phyloP scores from a whole-genome alignment of 2,797 vertebrate species.

The Pelochelys cantorii region DNA sequence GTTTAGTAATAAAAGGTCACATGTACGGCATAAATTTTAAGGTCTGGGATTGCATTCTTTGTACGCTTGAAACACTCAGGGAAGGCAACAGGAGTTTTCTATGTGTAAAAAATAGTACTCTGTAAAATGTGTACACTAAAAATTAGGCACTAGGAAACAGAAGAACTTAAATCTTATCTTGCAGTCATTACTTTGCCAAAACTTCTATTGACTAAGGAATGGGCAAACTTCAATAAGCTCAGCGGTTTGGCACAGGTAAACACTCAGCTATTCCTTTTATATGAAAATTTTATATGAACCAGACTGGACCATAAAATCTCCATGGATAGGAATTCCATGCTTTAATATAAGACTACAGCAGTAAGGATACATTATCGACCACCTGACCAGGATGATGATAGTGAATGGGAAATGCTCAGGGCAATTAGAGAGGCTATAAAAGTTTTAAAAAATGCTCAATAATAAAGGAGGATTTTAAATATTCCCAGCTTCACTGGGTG shows the following conservation, averaged over 20 bases:
- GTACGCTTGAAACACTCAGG: neutral
- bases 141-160: neutral
- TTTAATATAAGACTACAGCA: no score
- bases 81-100: neutral
- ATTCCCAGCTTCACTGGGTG: no score
- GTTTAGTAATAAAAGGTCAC: neutral
- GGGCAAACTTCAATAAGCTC: neutral
- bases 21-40: neutral
- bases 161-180: neutral
- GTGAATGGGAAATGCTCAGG: no score
- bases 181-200: neutral
- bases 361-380: no score
- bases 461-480: no score
- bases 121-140: neutral
- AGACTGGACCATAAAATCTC: no score
- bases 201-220: neutral
- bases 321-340: no score
- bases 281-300: no score
- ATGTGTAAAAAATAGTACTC: neutral
- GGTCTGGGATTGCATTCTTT: neutral
- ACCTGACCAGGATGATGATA: no score
- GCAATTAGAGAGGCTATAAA: no score
- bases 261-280: neutral
- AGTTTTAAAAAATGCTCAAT: no score
- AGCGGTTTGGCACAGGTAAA: neutral